Percentiles rank a stretch among this genome's conserved stretches.
Evolutionary conservation across 1,140 invertebrate genomes (phyloP).

Genomic region (Wiebesia pumilae): DNA sequence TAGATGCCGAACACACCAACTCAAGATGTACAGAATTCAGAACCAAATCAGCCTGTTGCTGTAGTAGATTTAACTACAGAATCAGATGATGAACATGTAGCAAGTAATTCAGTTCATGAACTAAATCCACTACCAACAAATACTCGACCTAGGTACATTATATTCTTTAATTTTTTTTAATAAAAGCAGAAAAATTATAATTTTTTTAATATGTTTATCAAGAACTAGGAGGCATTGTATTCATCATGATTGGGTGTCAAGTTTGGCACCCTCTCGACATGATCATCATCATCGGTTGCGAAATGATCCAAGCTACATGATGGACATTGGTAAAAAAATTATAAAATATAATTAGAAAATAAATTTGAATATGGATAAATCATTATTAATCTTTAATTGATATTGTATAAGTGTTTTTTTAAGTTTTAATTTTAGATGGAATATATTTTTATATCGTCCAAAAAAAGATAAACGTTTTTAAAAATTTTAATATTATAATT

Average conservation of each 20-base stretch:
- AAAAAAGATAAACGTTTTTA: constrained; percentile 30
- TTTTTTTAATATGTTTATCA: constrained; percentile 49
- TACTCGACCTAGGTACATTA: constrained; percentile 42
- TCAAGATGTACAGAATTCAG: constrained; percentile 54
- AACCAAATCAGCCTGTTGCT: constrained; percentile 71
- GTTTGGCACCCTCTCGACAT: constrained; percentile 52
- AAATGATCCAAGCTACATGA: constrained; percentile 51
- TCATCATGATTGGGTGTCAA: constrained; percentile 59
- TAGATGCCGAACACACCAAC: constrained; percentile 40
- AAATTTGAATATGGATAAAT: background rate
- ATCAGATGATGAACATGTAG: constrained; percentile 77
- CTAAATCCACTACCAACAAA: constrained; percentile 30
- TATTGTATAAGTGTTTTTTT: too few relatives aligned
- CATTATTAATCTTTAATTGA: background rate
- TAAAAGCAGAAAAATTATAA: background rate
- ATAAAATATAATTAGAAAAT: background rate
- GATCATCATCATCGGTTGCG: constrained; percentile 52
- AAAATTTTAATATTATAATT: constrained; percentile 1
- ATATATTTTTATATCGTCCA: constrained; percentile 30
- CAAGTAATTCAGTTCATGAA: constrained; percentile 53
- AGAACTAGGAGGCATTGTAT: constrained; percentile 59
- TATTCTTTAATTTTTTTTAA: constrained; percentile 29
- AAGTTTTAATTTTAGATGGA: background rate
- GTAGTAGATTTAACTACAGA: constrained; percentile 82
- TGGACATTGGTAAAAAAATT: constrained; percentile 44